A percentile compares a stretch with the other conserved stretches of the same genome.
Conservation (phyloP, 2,888 invertebrate species). For the Muschampia plurimacula region DNA sequence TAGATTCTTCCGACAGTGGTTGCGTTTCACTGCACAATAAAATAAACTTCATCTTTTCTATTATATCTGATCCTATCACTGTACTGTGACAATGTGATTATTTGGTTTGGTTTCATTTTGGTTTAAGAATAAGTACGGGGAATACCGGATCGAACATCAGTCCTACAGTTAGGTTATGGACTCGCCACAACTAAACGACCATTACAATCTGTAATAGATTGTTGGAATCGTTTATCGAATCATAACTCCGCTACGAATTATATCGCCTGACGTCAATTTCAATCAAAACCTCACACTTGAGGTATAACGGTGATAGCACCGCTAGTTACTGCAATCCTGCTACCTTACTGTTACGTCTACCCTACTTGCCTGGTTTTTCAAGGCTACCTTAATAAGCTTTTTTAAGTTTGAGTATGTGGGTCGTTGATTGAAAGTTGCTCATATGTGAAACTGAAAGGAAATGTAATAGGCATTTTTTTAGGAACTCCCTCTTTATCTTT, state of each 20-base stretch:
- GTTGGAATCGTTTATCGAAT: slow-evolving; percentile 30
- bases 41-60: neutral
- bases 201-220: slow-evolving; percentile 19
- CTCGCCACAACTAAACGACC: neutral
- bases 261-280: slow-evolving; percentile 48
- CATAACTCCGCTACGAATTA: slow-evolving; percentile 37
- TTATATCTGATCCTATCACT: neutral
- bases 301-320: slow-evolving; percentile 56
- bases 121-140: neutral
- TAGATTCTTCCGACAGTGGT: neutral
- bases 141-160: neutral
- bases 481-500: no score
- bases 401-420: neutral
- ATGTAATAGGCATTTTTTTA: neutral
- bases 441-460: neutral
- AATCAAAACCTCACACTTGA: slow-evolving; percentile 53
- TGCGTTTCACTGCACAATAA: neutral
- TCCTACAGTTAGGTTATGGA: neutral
- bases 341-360: slow-evolving; percentile 59
- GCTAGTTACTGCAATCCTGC: slow-evolving; percentile 54
- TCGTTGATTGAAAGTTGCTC: neutral
- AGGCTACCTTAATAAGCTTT: slow-evolving; percentile 14
- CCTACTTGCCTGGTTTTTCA: slow-evolving; percentile 57
- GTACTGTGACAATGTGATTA: no score
- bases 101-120: neutral